Evolutionary conservation across 2,888 invertebrate species (phyloP).

Genomic region (Troides helena): DNA sequence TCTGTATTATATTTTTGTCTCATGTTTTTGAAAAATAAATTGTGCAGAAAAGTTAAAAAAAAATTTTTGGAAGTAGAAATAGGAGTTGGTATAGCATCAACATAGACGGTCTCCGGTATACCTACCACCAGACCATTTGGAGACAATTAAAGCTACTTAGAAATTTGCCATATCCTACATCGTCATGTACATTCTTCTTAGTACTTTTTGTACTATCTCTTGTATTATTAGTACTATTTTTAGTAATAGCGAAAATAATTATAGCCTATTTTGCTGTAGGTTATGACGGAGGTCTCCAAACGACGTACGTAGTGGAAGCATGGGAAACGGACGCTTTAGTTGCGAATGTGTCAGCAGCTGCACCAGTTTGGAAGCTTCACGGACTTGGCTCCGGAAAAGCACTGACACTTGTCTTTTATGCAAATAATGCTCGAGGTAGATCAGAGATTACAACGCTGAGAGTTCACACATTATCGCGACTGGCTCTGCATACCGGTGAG

Average conservation of each 20-base stretch:
- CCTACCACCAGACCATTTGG: no score
- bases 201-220: no score
- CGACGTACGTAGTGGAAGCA: constrained; percentile 86
- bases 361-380: constrained; percentile 87
- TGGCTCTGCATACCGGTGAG: constrained; percentile 68
- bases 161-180: no score
- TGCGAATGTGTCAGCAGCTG: constrained; percentile 85
- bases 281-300: constrained; percentile 89
- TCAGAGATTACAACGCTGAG: constrained; percentile 83
- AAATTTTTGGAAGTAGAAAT: no score
- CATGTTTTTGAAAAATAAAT: no score
- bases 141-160: no score
- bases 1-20: no score
- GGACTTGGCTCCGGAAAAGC: constrained; percentile 89
- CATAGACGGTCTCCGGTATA: neutral
- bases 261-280: constrained; percentile 51
- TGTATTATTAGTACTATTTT: no score
- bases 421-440: constrained; percentile 90
- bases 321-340: constrained; percentile 82
- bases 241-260: neutral
- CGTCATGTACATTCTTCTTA: no score
- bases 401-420: constrained; percentile 89
- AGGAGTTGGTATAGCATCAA: no score
- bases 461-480: constrained; percentile 61
- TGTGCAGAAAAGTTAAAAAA: no score